Conservation (phyloP, 2,888 invertebrate genomes). For the Muschampia plurimacula region DNA sequence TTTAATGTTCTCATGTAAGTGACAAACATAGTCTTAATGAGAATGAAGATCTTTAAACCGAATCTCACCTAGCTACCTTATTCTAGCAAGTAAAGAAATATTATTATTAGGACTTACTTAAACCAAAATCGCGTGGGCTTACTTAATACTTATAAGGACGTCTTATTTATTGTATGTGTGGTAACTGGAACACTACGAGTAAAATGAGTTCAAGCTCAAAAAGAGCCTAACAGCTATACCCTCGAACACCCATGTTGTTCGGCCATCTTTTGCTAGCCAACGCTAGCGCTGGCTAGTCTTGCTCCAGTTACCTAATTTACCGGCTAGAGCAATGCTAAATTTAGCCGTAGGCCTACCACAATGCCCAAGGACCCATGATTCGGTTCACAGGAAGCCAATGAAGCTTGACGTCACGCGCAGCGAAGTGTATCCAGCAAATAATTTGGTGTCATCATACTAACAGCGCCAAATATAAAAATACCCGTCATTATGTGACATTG, state of each 20-base stretch:
- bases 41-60: too few relatives aligned
- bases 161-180: too few relatives aligned
- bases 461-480: neutral
- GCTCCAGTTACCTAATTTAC: neutral
- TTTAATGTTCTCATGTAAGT: too few relatives aligned
- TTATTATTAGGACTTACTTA: too few relatives aligned
- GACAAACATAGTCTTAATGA: too few relatives aligned
- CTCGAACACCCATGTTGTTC: neutral
- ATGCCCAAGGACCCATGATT: conserved; percentile 25
- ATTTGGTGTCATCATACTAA: conserved; percentile 1
- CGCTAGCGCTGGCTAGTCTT: neutral
- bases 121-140: too few relatives aligned
- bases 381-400: conserved; percentile 23
- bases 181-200: too few relatives aligned
- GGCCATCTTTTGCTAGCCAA: neutral
- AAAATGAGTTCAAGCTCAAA: too few relatives aligned
- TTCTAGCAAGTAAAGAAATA: too few relatives aligned
- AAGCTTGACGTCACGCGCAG: conserved; percentile 25
- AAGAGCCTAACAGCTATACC: too few relatives aligned
- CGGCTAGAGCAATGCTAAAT: neutral
- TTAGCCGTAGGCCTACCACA: conserved; percentile 12
- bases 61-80: too few relatives aligned
- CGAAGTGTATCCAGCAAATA: conserved; percentile 1
- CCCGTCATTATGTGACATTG: neutral
- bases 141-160: too few relatives aligned